A percentile compares a stretch with the other conserved stretches of the same genome.
Conservation (phyloP, 2,888 invertebrate species). For the Aproaerema taeniolella region DNA sequence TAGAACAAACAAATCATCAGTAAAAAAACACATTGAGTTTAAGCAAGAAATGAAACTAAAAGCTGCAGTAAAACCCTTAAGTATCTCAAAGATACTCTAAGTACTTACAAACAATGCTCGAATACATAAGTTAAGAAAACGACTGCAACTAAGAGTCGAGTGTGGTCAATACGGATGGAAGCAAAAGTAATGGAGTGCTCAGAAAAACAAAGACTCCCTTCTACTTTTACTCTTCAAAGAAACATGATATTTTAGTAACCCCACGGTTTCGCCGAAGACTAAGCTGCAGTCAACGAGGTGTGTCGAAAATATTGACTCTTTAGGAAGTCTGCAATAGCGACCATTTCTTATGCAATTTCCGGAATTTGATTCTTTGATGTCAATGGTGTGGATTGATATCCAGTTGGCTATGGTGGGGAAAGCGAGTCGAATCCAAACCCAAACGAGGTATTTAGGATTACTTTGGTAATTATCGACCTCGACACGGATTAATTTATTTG, state of each 20-base stretch:
- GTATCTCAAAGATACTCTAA: no score
- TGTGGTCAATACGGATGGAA: constrained; percentile 3
- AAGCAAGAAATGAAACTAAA: no score
- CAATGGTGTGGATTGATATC: neutral
- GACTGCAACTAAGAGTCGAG: no score
- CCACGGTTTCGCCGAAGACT: no score
- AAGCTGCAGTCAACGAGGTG: neutral
- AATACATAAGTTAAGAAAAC: no score
- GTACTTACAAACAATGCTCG: no score
- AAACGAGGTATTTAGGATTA: neutral
- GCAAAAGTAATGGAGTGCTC: constrained; percentile 5
- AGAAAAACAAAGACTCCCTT: constrained; percentile 4
- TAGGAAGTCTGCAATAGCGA: neutral
- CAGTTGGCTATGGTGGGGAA: neutral
- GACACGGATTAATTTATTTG: neutral
- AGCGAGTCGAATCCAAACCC: neutral
- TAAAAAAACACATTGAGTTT: no score
- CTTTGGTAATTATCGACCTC: neutral
- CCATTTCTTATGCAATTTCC: constrained; percentile 5
- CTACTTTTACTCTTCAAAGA: constrained; percentile 5
- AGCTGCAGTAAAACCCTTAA: no score
- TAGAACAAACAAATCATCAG: no score
- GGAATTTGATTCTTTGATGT: constrained; percentile 4
- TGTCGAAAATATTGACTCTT: neutral
- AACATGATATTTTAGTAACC: constrained; percentile 6